phyloP scores from a whole-genome alignment of 2,888 invertebrate genomes.

The Dryococelus australis region DNA sequence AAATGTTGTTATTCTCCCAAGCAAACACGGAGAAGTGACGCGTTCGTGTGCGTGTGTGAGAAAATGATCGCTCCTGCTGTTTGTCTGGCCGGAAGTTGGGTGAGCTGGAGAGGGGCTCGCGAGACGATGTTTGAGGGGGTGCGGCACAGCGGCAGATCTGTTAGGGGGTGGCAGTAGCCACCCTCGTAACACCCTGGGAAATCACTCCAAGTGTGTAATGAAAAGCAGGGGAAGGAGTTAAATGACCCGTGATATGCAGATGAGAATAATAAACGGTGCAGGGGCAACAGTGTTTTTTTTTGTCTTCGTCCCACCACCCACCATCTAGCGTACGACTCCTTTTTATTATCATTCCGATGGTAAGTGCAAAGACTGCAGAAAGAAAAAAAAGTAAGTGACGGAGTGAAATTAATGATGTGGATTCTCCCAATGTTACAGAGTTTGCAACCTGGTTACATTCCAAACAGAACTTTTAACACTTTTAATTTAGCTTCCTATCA shows the following conservation, averaged over 20 bases:
- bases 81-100: not conserved
- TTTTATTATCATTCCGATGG: not conserved
- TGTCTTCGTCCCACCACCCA: not conserved
- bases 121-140: not conserved
- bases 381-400: not conserved
- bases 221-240: conserved; percentile 6
- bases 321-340: not conserved
- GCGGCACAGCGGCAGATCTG: not conserved
- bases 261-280: conserved; percentile 39
- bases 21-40: conserved; percentile 8
- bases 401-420: not conserved
- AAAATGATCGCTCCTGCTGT: not conserved
- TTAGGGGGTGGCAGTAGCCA: not conserved
- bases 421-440: not conserved
- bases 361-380: not conserved
- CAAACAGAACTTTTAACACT: not conserved
- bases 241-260: conserved; percentile 42
- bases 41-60: not conserved
- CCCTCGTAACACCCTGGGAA: conserved; percentile 22
- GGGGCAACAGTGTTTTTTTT: conserved; percentile 3
- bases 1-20: not conserved
- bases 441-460: not conserved
- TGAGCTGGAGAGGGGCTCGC: not conserved
- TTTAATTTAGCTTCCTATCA: not conserved
- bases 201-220: conserved; percentile 27